These are phyloP conservation scores for Cheirogaleus medius DNA, from an alignment of 2,113 vertebrate species.

Conservation along the genomic window DNA sequence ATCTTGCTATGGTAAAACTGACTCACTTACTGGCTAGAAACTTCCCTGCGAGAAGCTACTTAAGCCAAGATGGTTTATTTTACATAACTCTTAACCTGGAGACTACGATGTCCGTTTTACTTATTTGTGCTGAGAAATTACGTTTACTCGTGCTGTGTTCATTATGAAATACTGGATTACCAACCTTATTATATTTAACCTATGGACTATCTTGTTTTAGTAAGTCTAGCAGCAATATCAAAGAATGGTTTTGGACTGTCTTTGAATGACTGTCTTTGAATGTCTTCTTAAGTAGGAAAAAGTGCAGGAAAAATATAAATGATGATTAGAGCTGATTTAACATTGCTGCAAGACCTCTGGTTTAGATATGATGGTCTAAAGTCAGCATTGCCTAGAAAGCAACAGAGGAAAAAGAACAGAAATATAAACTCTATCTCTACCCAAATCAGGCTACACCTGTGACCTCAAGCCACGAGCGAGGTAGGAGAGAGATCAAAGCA, in stretches of 20 bases:
- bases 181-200: not conserved
- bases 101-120: not conserved
- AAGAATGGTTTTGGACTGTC: not conserved
- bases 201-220: not conserved
- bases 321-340: not conserved
- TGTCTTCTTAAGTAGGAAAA: not conserved
- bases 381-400: not conserved
- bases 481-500: fast-evolving
- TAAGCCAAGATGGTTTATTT: not conserved
- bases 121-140: not conserved
- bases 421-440: fast-evolving
- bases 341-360: too few species aligned
- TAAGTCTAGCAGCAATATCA: not conserved
- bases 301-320: too few species aligned
- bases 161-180: not conserved
- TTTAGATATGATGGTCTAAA: fast-evolving
- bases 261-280: not conserved
- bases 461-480: fast-evolving
- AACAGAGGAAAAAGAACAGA: too few species aligned
- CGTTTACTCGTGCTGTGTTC: not conserved
- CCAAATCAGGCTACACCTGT: fast-evolving
- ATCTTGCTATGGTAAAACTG: not conserved
- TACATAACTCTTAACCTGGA: not conserved
- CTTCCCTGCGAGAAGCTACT: not conserved
- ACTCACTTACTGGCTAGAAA: not conserved